Conservation (phyloP, 2,113 vertebrate genomes). For the Bubo bubo region DNA sequence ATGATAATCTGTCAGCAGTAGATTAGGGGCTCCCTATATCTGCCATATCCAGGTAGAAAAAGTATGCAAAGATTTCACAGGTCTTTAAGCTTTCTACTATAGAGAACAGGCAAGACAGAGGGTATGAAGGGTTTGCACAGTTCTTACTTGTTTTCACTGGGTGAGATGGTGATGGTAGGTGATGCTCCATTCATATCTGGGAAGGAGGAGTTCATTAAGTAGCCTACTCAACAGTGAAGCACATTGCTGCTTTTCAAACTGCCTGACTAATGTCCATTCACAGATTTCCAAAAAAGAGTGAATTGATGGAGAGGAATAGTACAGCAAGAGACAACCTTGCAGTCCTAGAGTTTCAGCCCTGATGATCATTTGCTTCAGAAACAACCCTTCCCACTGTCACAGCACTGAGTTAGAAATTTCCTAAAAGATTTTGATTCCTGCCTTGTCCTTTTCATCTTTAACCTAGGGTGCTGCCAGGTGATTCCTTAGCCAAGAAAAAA, state of each 20-base stretch:
- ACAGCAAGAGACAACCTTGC: background rate
- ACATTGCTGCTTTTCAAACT: background rate
- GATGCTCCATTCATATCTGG: background rate
- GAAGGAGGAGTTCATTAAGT: background rate
- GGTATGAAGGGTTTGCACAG: background rate
- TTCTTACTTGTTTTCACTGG: background rate
- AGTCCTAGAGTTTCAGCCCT: background rate
- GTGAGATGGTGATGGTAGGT: background rate
- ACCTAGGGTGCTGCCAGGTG: background rate
- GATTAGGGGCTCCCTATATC: rapidly evolving
- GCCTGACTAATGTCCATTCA: background rate
- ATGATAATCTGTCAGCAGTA: background rate
- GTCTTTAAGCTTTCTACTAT: background rate
- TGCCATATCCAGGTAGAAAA: background rate
- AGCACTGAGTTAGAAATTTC: background rate
- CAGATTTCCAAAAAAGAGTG: background rate
- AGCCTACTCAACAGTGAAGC: background rate
- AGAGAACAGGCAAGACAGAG: background rate
- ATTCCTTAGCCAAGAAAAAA: background rate
- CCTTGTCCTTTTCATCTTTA: background rate
- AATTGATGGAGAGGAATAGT: background rate
- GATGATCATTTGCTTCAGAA: background rate
- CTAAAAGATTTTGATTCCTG: background rate
- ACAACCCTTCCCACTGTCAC: background rate
- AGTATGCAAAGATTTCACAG: background rate